Percentiles rank a stretch among this genome's conserved stretches.
phyloP scores from a whole-genome alignment of 2,888 invertebrate species.

The Cryptosula pallasiana region DNA sequence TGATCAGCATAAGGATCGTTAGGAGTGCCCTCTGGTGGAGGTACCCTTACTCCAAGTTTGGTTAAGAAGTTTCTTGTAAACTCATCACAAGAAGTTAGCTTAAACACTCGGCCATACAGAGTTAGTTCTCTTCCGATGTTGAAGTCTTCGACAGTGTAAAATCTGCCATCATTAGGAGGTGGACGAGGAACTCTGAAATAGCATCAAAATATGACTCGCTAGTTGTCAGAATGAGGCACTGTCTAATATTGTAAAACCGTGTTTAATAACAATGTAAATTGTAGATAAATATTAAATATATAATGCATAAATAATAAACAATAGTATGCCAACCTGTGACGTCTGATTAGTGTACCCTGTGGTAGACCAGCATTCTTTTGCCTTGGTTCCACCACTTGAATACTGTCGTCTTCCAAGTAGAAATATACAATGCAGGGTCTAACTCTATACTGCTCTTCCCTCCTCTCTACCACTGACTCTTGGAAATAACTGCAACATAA shows the following conservation, averaged over 20 bases:
- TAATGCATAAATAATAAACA: no score
- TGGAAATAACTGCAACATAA: slow-evolving; percentile 71
- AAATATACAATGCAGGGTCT: slow-evolving; percentile 78
- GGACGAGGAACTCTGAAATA: slow-evolving; percentile 65
- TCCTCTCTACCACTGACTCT: slow-evolving; percentile 73
- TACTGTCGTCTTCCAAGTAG: slow-evolving; percentile 84
- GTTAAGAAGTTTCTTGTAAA: slow-evolving; percentile 80
- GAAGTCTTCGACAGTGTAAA: slow-evolving; percentile 77
- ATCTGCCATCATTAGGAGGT: slow-evolving; percentile 66
- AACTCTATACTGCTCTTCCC: slow-evolving; percentile 64
- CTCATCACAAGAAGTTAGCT: slow-evolving; percentile 77
- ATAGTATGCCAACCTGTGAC: slow-evolving; percentile 64
- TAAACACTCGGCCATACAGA: slow-evolving; percentile 74
- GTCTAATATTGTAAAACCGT: no score
- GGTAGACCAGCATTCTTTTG: slow-evolving; percentile 77
- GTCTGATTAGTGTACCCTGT: slow-evolving; percentile 76
- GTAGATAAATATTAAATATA: no score
- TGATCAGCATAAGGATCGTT: slow-evolving; percentile 46
- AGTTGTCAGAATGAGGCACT: no score
- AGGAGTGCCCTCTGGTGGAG: slow-evolving; percentile 34
- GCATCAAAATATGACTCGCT: background rate
- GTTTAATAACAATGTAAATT: no score
- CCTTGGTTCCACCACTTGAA: slow-evolving; percentile 77
- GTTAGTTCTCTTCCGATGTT: slow-evolving; percentile 76
- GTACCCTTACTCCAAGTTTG: slow-evolving; percentile 74